Percentiles rank a stretch among this genome's conserved stretches.
Evolutionary conservation across 1,140 invertebrate genomes (phyloP).

Genomic region (Dendrolimus punctatus): DNA sequence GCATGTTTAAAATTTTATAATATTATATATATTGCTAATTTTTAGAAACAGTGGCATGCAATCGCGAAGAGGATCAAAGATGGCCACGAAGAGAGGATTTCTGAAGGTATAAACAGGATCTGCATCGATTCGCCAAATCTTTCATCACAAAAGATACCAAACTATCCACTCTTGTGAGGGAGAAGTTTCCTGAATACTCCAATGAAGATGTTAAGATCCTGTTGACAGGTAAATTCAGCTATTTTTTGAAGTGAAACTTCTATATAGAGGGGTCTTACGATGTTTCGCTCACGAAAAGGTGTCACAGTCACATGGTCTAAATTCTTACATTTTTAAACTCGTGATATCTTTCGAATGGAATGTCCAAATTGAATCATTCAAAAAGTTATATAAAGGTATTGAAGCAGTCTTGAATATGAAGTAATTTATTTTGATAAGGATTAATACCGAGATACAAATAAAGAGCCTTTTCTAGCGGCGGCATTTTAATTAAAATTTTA

Average conservation of each 20-base stretch:
- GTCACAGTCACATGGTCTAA: too few species aligned
- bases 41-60: conserved; percentile 60
- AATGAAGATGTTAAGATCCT: conserved; percentile 29
- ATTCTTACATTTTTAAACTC: too few species aligned
- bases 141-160: conserved; percentile 50
- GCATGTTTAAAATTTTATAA: neutral
- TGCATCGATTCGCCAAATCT: conserved; percentile 34
- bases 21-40: conserved; percentile 5
- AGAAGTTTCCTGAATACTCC: conserved; percentile 38
- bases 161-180: conserved; percentile 28
- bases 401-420: too few species aligned
- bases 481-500: too few species aligned
- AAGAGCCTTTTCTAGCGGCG: too few species aligned
- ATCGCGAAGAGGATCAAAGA: conserved; percentile 47
- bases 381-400: too few species aligned
- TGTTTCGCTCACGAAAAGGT: too few species aligned
- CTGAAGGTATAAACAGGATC: conserved; percentile 15
- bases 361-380: too few species aligned
- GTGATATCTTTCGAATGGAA: too few species aligned
- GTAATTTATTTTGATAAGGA: too few species aligned
- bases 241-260: conserved; percentile 1
- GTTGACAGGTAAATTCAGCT: conserved; percentile 40
- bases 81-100: conserved; percentile 16
- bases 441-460: too few species aligned
- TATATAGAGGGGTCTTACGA: too few species aligned